phyloP scores from a whole-genome alignment of 1,140 invertebrate genomes.

The Odontomachus brunneus region DNA sequence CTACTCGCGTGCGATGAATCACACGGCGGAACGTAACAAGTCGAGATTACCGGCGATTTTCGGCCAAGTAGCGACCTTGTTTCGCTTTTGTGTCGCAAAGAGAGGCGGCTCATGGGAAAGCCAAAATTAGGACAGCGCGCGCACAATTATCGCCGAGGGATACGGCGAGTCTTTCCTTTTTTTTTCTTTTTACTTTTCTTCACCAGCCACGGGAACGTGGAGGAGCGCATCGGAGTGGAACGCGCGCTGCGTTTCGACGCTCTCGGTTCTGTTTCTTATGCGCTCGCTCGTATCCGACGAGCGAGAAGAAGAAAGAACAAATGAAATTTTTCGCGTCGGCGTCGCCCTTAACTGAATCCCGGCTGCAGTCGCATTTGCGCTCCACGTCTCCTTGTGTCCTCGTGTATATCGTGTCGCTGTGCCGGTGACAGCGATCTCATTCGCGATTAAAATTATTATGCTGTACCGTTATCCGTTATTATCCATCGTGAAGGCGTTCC shows the following conservation, averaged over 20 bases:
- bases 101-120: slow-evolving; percentile 40
- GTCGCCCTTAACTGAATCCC: slow-evolving; percentile 37
- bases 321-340: slow-evolving; percentile 30
- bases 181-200: slow-evolving; percentile 55
- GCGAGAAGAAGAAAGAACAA: slow-evolving; percentile 34
- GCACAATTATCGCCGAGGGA: slow-evolving; percentile 59
- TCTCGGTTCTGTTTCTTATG: slow-evolving; percentile 61
- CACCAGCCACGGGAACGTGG: slow-evolving; percentile 53
- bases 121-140: slow-evolving; percentile 67
- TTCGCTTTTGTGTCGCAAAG: slow-evolving; percentile 53
- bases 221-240: slow-evolving; percentile 72
- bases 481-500: no score
- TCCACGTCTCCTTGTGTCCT: slow-evolving; percentile 2
- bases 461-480: no score
- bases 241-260: slow-evolving; percentile 62
- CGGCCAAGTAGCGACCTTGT: slow-evolving; percentile 30
- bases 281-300: slow-evolving; percentile 30
- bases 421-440: slow-evolving; percentile 14
- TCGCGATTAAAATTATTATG: slow-evolving; percentile 12
- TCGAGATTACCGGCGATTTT: slow-evolving; percentile 52
- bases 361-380: slow-evolving; percentile 12
- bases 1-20: not conserved
- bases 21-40: not conserved
- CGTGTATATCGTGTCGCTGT: not conserved
- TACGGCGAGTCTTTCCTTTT: slow-evolving; percentile 23